Base-by-base conservation (phyloP, 2,113 vertebrate species). In the Phalacrocorax brasilianus region DNA sequence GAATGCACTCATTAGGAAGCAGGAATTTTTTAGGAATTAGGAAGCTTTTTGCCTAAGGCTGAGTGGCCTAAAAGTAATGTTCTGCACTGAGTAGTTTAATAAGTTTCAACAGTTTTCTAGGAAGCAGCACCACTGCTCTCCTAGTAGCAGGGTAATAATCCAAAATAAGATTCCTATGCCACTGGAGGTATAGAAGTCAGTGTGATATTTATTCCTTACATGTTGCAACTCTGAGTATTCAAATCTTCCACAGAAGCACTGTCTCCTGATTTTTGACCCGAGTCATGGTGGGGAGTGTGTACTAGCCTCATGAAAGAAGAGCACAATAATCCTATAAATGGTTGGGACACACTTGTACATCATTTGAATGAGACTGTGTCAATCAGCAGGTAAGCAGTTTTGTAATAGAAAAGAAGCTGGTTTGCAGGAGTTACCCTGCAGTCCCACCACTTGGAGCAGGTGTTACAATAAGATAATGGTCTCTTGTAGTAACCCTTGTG, bases 401-500 rank as follows among this genome's bases (percentile, higher is more conserved):
- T 67, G 88, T 47, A 52, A 80, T 38, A 77, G 85, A 74, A 93
- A 88, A 73, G 89, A 45, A 71, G 52, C 75, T 66, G 82, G 42
- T 75, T 63, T 86, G 91, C 24, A 1, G 90, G 83, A 93, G 85
- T 91, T 96, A 61, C 88, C 85, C 93, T 75, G 88, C 80, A 92
- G 93, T 91, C 88, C 94, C 88, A 95, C 85, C 56, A 61, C 92
- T 94, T 12, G 76, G 68, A 95, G 95, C 91, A 96, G 95, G 88
- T 96, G 96, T 96, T 96, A 71, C n/a, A 83, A 93, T 95, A 93
- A 96, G 95, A 93, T 95, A 96, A 96, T 95, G 96, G 88, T 91
- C 44, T 78, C 92, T 94, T 93, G 92, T 96, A 92, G 92, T 65
- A 96, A 94, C 97, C 89, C 95, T 94, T 96, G 88, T 92, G 92